Evolutionary conservation across 2,888 invertebrate genomes (phyloP).

Genomic region (Xestoiulus laeticollis): DNA sequence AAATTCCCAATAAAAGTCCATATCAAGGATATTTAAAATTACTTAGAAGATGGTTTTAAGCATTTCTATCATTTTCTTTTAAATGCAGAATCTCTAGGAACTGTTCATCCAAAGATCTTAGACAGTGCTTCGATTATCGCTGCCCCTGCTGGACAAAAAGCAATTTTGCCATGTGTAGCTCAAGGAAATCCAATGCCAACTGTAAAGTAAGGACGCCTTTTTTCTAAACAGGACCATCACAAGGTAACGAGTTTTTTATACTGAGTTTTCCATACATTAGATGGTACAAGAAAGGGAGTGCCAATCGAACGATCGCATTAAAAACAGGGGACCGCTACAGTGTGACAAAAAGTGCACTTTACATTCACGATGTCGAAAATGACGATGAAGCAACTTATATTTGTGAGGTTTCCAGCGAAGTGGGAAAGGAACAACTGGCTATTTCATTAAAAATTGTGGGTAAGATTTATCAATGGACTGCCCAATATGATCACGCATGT

Average conservation of each 20-base stretch:
- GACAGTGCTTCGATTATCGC: not conserved
- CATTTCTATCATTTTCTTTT: not conserved
- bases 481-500: not conserved
- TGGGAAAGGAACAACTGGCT: constrained; percentile 41
- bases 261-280: not conserved
- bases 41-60: not conserved
- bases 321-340: not conserved
- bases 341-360: not conserved
- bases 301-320: not conserved
- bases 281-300: not conserved
- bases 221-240: not conserved
- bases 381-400: constrained; percentile 38
- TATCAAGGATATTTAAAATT: not conserved
- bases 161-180: constrained; percentile 69
- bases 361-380: not conserved
- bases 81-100: constrained; percentile 45
- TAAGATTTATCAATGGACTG: not conserved
- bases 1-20: not conserved
- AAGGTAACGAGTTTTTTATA: not conserved
- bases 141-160: constrained; percentile 57
- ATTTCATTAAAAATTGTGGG: constrained; percentile 40
- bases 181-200: constrained; percentile 67
- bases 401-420: constrained; percentile 44
- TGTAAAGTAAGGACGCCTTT: constrained; percentile 61
- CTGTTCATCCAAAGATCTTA: constrained; percentile 44